Evolutionary conservation across 2,113 vertebrate species (phyloP), one percentile per base, ranked within the genome.

Genomic region (Mionectes macconnelli): DNA sequence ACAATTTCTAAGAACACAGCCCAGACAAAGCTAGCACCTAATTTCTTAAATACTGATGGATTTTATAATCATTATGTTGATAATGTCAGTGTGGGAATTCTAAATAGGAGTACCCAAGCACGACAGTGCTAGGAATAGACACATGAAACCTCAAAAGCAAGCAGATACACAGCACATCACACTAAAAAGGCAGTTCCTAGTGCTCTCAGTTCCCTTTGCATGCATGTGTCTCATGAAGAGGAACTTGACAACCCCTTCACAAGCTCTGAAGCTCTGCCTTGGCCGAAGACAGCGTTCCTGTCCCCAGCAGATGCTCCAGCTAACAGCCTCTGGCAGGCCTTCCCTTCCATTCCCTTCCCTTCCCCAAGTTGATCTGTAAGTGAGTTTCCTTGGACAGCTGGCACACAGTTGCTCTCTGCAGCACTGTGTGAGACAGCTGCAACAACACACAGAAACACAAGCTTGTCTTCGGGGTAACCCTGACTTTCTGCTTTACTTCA

Each of bases 371-470:
- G 42, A 53, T 42, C 27, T 89, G 62, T 33, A 67, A 79, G 18
- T 0, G 0, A 31, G 82, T 52, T 76, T 66, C 67, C 53, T 37
- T 27, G 53, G 64, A 67, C 86, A 94, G 91, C 83, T 90, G 82
- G 83, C 83, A 88, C 27, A 66, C 93, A 95, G 85, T 85, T 90
- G 68, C 81, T 91, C 81, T 27, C 12, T 14, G 28, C 85, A 77
- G 25, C 1, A 0, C 66, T 57, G n/a, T n/a, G n/a, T n/a, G n/a
- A n/a, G n/a, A 44, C 67, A 78, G 37, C 37, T 33, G n/a, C 6
- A 82, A 73, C 30, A 80, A 50, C 88, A 28, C 1, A 15, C 75
- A 82, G 70, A 40, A 75, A 44, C 35, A 53, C 44, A 44, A 10
- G 10, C 62, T 23, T n/a, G 23, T 72, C 67, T 83, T 68, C 55